These are phyloP conservation scores for Petaurus breviceps DNA, from an alignment of 2,113 vertebrate species.

Conservation along the genomic window DNA sequence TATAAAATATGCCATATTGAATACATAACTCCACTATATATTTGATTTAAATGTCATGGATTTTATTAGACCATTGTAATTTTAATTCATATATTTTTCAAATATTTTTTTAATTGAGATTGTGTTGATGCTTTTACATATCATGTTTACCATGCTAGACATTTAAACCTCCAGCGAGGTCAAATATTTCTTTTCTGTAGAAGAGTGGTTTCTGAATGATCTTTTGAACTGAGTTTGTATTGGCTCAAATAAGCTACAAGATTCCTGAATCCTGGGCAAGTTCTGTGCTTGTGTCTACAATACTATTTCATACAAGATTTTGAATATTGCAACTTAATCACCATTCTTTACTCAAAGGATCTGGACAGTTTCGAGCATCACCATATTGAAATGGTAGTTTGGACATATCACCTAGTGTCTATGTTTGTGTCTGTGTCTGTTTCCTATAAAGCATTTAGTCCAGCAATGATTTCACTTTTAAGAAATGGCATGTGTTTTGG, in stretches of 20 bases:
- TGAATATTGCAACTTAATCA: conserved; percentile 63
- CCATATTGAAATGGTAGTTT: conserved; percentile 45
- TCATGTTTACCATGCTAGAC: not conserved
- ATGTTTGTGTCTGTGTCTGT: conserved; percentile 27
- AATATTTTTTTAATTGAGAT: conserved; percentile 5
- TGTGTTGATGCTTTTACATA: conserved; percentile 11
- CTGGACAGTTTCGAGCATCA: conserved; percentile 35
- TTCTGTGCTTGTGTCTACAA: conserved; percentile 13
- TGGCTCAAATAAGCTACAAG: conserved; percentile 10
- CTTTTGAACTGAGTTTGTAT: conserved; percentile 32
- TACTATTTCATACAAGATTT: conserved; percentile 45
- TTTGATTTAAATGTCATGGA: not conserved
- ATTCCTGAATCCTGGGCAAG: conserved; percentile 7
- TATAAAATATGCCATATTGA: not conserved
- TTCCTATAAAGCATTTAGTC: conserved; percentile 15
- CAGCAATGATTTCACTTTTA: not conserved
- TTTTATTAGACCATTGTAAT: conserved; percentile 15
- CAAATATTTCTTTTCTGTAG: conserved; percentile 35
- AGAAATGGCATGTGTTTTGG: not conserved
- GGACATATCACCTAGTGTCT: conserved; percentile 45
- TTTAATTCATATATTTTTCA: conserved; percentile 17
- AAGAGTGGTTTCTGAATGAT: conserved; percentile 65
- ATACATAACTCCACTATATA: not conserved
- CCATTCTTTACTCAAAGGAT: conserved; percentile 67
- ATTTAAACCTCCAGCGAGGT: conserved; percentile 45